Base-by-base conservation (phyloP, 1,140 invertebrate species). In the Drosophila biarmipes region DNA sequence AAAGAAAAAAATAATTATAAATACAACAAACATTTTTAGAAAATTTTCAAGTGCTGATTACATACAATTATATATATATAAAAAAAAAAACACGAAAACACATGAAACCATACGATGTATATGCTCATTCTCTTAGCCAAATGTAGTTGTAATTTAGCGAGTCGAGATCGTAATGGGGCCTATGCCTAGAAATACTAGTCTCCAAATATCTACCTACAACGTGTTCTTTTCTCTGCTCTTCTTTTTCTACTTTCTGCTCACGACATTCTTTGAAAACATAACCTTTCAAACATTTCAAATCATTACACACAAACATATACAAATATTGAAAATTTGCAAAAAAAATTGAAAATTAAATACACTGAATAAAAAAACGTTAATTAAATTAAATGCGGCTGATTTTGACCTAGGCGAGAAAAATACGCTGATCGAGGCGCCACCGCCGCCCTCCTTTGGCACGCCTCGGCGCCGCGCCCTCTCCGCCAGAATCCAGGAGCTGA, bases 41-140 rank as follows among this genome's bases (percentile, higher is more conserved):
- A 78, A 90, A 89, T 89, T 89, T 89, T 89, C 84, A 89, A 89
- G 84, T 89, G 84, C 84, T 89, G 84, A 89, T 89, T 90, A 77
- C 79, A 86, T 86, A 78, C 42, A 35, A 53, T 24, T 66, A 67
- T 35, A 49, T 35, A 51, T 42, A 73, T n/a, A n/a, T n/a, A 29
- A 10, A 53, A 49, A 73, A 43, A 40, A 35, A 63, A 35, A 78
- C 54, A 76, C 35, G 29, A 45, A 51, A 17, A 73, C 55, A 59
- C 59, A 57, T 61, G 43, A 43, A 45, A 49, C 79, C 69, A 72
- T 67, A 76, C 67, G 58, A 72, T 81, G 61, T 67, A 71, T 84
- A 75, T 84, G 75, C 45, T 72, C 78, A 82, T 89, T 81, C 56
- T 82, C 69, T 87, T 86, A 86, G 82, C 76, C 64, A 68, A 89